Percentiles rank a stretch among this genome's conserved stretches.
These are phyloP conservation scores for Antennarius striatus DNA, from an alignment of 2,113 vertebrate species.

Conservation along the genomic window DNA sequence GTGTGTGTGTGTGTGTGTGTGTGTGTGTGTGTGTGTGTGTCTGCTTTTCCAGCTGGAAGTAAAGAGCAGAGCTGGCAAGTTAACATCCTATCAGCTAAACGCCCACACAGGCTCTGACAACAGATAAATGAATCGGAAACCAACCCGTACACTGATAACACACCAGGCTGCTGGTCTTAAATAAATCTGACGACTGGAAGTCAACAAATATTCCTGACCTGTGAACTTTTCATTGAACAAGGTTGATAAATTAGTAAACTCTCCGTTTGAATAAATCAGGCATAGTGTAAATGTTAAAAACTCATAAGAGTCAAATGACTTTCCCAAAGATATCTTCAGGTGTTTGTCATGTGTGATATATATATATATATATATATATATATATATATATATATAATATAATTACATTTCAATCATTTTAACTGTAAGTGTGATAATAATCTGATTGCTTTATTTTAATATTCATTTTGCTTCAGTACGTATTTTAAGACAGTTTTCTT, in stretches of 20 bases:
- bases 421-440: no score
- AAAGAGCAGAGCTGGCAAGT: slow-evolving; percentile 32
- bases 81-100: slow-evolving; percentile 53
- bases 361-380: no score
- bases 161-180: slow-evolving; percentile 12
- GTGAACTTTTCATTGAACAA: background rate
- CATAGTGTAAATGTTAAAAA: background rate
- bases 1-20: slow-evolving; percentile 16
- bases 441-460: no score
- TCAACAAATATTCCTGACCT: background rate
- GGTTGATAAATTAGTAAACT: background rate
- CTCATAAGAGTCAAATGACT: background rate
- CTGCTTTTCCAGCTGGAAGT: slow-evolving; percentile 51
- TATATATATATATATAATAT: no score
- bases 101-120: slow-evolving; percentile 50
- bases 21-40: slow-evolving; percentile 11
- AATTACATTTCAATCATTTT: no score
- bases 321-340: no score
- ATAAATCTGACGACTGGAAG: slow-evolving; percentile 13
- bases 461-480: no score
- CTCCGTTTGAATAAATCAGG: background rate
- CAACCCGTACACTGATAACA: slow-evolving; percentile 40
- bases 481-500: no score
- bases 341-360: no score
- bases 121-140: slow-evolving; percentile 56